phyloP scores from a whole-genome alignment of 2,888 invertebrate species.

The Ectemnius lituratus region DNA sequence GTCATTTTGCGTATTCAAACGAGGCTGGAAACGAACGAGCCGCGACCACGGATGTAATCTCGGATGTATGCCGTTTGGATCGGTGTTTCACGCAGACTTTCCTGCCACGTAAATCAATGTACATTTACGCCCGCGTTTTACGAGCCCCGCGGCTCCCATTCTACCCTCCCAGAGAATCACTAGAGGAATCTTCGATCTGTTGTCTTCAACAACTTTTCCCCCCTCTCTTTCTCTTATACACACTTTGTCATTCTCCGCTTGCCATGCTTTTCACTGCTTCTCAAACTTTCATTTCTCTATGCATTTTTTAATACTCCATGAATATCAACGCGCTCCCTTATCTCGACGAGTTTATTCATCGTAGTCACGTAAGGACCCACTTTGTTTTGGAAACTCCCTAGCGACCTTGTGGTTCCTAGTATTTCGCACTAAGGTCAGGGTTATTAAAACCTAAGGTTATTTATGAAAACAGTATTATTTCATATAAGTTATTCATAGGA shows the following conservation, averaged over 20 bases:
- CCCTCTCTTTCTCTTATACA: conserved; percentile 9
- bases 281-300: conserved; percentile 52
- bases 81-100: conserved; percentile 19
- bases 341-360: conserved; percentile 17
- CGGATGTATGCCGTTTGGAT: conserved; percentile 15
- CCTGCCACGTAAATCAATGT: conserved; percentile 33
- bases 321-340: conserved; percentile 16
- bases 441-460: too few relatives aligned
- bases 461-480: too few relatives aligned
- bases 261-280: conserved; percentile 21
- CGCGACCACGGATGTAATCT: conserved; percentile 9
- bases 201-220: conserved; percentile 4
- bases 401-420: background rate
- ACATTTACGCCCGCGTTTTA: conserved; percentile 34
- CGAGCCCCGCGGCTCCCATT: conserved; percentile 14
- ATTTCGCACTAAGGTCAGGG: too few relatives aligned
- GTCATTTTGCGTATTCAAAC: conserved; percentile 19
- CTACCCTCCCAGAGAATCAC: background rate
- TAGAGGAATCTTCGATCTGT: background rate
- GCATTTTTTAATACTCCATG: conserved; percentile 44
- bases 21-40: conserved; percentile 5
- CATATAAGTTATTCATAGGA: too few relatives aligned
- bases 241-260: background rate
- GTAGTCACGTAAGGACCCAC: conserved; percentile 18
- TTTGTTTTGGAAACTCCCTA: background rate